Evolutionary conservation across 2,113 vertebrate genomes (phyloP).

Genomic region (Erpornis zantholeuca): DNA sequence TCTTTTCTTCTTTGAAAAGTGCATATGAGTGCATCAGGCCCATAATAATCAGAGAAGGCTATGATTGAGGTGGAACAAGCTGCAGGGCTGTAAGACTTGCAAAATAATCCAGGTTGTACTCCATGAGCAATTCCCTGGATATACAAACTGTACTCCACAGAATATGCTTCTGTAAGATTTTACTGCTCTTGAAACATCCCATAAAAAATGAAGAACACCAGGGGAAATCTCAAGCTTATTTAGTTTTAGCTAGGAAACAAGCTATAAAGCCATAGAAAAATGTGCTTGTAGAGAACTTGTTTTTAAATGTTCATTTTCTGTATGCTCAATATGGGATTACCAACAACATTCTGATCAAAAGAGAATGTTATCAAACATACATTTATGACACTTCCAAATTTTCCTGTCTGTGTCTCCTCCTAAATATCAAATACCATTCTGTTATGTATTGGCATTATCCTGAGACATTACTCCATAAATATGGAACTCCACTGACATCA

Average conservation of each 20-base stretch:
- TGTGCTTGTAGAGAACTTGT: neutral
- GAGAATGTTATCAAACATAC: conserved; percentile 43
- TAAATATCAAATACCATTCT: conserved; percentile 29
- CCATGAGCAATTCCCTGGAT: neutral
- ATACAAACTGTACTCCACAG: neutral
- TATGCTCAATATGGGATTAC: conserved; percentile 1
- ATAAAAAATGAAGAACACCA: neutral
- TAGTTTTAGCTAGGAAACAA: neutral
- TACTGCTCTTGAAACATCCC: neutral
- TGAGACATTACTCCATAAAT: conserved; percentile 39
- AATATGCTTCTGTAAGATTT: neutral
- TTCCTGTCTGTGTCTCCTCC: neutral
- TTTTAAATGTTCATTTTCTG: neutral
- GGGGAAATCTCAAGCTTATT: neutral
- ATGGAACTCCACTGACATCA: conserved; percentile 25
- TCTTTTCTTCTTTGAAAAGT: neutral
- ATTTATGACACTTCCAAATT: conserved; percentile 27
- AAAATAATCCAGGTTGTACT: neutral
- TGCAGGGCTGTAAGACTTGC: neutral
- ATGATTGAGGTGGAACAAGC: neutral
- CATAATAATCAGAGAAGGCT: neutral
- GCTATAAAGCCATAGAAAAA: neutral
- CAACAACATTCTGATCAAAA: conserved; percentile 16
- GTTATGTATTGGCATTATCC: conserved; percentile 44
- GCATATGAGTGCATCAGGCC: neutral